Conservation (phyloP, 2,888 invertebrate genomes). For the Petrophora chlorosata region DNA sequence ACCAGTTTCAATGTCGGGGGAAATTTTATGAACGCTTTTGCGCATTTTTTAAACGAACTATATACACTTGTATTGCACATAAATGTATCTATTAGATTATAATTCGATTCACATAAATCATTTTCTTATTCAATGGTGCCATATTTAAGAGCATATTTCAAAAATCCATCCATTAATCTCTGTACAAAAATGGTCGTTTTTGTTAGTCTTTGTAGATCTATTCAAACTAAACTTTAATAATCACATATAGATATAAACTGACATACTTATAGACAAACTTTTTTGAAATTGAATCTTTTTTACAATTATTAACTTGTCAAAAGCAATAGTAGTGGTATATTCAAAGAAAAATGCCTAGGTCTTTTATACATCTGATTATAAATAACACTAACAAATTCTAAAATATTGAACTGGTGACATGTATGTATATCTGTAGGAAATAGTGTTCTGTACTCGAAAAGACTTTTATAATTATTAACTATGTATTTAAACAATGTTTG, state of each 20-base stretch:
- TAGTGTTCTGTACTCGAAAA: constrained; percentile 1
- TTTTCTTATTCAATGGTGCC: constrained; percentile 30
- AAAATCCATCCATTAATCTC: constrained; percentile 17
- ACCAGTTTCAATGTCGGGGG: constrained; percentile 74
- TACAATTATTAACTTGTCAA: constrained; percentile 10
- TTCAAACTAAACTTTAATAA: background rate
- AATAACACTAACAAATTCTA: constrained; percentile 3
- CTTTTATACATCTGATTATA: constrained; percentile 1
- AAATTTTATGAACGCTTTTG: constrained; percentile 79
- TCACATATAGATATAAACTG: background rate
- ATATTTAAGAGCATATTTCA: constrained; percentile 16
- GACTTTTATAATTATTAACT: constrained; percentile 6
- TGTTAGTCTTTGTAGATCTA: background rate
- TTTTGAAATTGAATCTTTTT: constrained; percentile 7
- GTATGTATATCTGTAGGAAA: constrained; percentile 2
- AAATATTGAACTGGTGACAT: background rate
- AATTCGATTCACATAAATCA: constrained; percentile 14
- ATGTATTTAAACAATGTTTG: background rate
- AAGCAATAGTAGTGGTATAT: constrained; percentile 16
- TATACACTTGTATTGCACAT: constrained; percentile 50
- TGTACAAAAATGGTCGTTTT: constrained; percentile 3
- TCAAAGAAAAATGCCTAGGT: background rate
- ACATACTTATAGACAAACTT: background rate
- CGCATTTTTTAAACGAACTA: constrained; percentile 64
- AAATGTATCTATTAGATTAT: constrained; percentile 38